phyloP scores from a whole-genome alignment of 2,888 invertebrate genomes.

The Scrobipalpa atriplicella region DNA sequence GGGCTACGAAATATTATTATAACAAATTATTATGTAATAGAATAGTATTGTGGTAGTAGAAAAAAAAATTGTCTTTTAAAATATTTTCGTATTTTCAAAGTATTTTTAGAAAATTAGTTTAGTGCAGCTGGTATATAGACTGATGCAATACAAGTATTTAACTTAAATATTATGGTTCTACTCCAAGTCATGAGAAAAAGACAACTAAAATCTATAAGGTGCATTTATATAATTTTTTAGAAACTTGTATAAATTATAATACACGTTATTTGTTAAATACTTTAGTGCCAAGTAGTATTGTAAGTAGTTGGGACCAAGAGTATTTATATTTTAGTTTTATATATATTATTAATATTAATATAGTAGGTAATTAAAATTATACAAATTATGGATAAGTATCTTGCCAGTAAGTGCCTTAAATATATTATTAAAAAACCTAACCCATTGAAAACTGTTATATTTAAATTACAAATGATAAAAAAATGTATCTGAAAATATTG shows the following conservation, averaged over 20 bases:
- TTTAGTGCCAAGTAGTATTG: constrained; percentile 2
- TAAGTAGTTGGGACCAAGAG: constrained; percentile 5
- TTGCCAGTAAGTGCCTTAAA: constrained; percentile 60
- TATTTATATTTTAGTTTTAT: constrained; percentile 11
- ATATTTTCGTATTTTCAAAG: neutral
- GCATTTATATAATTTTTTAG: constrained; percentile 1
- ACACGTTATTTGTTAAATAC: neutral
- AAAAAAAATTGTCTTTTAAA: too few species aligned
- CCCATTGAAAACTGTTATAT: neutral
- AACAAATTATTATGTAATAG: too few species aligned
- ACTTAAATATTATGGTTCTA: too few species aligned
- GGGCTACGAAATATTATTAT: too few species aligned
- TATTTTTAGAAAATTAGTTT: neutral
- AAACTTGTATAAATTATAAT: neutral
- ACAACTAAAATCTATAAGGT: neutral
- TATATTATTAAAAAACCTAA: neutral
- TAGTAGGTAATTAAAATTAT: neutral
- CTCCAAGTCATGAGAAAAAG: too few species aligned
- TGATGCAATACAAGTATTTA: neutral
- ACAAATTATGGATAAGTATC: constrained; percentile 33
- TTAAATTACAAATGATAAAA: neutral
- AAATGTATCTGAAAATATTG: neutral
- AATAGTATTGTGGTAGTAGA: too few species aligned
- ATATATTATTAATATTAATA: neutral
- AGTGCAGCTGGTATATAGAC: neutral